Evolutionary conservation across 2,797 vertebrate genomes (phyloP), one percentile per base, ranked within the genome.

Genomic region (Mallotus villosus): DNA sequence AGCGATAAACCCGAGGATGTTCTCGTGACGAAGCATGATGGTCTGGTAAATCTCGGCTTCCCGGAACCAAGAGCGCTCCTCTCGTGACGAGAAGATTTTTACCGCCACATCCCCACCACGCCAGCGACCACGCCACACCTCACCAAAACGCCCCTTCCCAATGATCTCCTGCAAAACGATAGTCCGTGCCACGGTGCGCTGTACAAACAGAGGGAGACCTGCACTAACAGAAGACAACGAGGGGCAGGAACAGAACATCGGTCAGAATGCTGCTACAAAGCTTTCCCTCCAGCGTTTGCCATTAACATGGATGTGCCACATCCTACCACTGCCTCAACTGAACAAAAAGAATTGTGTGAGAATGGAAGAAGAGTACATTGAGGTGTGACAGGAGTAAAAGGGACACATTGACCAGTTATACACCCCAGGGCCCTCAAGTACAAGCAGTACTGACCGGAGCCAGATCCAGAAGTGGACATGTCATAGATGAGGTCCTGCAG

Each of bases 31-130:
- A 67, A 98, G 89, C 97, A 98, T 98, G 22, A 98, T 96, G 0
- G 97, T 98, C 65, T 98, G 97, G 61, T 98, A 98, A 29, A 98
- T 98, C 81, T 98, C 97, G 0, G 96, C 96, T 61, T 98, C 96
- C 65, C 96, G 93, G 87, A 98, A 98, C 97, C 97, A 98, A 25
- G 97, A 98, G 0, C 97, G 94, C 16, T 98, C 97, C 84, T 98
- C 97, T 0, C 96, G 94, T 0, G 97, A 98, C 0, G 97, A 98
- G 86, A 98, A 98, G 76, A 98, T 98, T 78, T 98, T 98, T 41
- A 98, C 97, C 0, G 97, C 97, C 27, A 98, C 97, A 0, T 98
- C 97, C 0, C 96, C 97, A 0, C 97, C 97, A 0, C 96, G 88
- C 97, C 97, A 98, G 58, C 94, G 89, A 34, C 97, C 97, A 0